Conservation (phyloP, 2,113 vertebrate genomes). For the Illadopsis cleaveri region DNA sequence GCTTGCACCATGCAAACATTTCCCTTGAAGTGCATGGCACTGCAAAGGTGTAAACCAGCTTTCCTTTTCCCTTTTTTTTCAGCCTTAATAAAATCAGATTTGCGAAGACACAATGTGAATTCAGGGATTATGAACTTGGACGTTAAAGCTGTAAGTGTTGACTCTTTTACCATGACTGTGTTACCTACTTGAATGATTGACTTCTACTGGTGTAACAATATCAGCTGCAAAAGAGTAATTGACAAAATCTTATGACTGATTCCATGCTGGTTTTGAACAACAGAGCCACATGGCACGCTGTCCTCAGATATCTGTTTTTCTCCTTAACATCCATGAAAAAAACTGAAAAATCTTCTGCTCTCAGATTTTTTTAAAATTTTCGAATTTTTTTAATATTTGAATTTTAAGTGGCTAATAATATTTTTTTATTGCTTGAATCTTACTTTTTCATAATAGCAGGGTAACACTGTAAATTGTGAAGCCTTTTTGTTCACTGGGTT, state of each 20-base stretch:
- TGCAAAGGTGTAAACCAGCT: not conserved
- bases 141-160: conserved; percentile 78
- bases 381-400: not conserved
- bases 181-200: not conserved
- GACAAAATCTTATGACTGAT: not conserved
- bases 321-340: not conserved
- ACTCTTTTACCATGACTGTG: not conserved
- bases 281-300: not conserved
- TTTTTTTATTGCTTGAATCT: not conserved
- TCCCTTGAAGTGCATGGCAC: not conserved
- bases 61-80: not conserved
- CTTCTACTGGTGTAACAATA: not conserved
- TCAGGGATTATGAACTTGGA: conserved; percentile 63
- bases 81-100: conserved; percentile 94
- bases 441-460: not conserved
- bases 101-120: conserved; percentile 90
- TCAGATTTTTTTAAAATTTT: not conserved
- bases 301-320: not conserved
- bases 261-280: not conserved
- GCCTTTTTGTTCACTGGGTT: not conserved
- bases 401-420: not conserved
- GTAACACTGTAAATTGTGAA: not conserved
- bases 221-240: not conserved
- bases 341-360: not conserved
- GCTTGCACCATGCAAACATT: not conserved